A percentile compares a stretch with the other conserved stretches of the same genome.
Conservation (phyloP, 2,888 invertebrate genomes). For the Dryobotodes eremita region DNA sequence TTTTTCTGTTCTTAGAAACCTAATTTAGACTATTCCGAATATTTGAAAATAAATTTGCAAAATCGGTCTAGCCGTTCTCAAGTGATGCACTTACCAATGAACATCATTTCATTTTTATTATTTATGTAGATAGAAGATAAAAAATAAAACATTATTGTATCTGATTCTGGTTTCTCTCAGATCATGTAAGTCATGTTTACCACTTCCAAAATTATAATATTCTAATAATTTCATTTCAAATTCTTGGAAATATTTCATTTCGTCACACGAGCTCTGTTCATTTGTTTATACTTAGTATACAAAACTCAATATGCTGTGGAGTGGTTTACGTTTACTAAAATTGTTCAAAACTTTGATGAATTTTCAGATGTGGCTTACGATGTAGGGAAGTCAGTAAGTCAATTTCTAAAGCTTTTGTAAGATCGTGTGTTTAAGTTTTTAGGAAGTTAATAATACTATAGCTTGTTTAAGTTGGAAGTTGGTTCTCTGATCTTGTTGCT, state of each 20-base stretch:
- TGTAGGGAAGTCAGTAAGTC: conserved; percentile 30
- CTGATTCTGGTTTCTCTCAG: neutral
- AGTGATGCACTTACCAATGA: too few species aligned
- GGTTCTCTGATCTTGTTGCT: neutral
- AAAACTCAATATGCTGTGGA: conserved; percentile 22
- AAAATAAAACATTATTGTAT: neutral
- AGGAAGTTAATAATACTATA: neutral
- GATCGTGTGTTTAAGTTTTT: neutral
- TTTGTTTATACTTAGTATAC: conserved; percentile 7
- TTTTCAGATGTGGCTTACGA: conserved; percentile 20
- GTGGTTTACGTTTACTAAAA: conserved; percentile 49
- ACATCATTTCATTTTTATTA: too few species aligned
- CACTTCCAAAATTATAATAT: neutral
- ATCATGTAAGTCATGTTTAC: neutral
- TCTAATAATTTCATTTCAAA: conserved; percentile 4
- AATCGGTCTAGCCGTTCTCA: too few species aligned
- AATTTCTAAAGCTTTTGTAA: conserved; percentile 11
- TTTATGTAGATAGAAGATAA: too few species aligned
- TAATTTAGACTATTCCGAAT: too few species aligned
- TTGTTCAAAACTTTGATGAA: conserved; percentile 54
- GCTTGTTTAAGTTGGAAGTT: neutral
- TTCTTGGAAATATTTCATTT: conserved; percentile 16
- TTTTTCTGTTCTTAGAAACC: too few species aligned
- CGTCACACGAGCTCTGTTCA: conserved; percentile 20
- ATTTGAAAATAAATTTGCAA: too few species aligned